phyloP scores from a whole-genome alignment of 2,888 invertebrate species.

The Athalia rosae region DNA sequence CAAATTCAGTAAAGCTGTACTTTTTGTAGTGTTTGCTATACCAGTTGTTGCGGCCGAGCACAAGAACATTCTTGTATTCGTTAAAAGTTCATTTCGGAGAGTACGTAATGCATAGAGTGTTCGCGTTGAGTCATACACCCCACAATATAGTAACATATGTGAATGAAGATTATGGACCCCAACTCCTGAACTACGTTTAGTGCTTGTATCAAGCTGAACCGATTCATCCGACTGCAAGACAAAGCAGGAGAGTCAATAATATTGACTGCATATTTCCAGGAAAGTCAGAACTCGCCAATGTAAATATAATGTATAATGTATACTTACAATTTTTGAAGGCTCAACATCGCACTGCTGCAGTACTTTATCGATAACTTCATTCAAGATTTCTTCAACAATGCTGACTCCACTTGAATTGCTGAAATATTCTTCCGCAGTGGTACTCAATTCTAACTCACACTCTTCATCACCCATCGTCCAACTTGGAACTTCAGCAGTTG shows the following conservation, averaged over 20 bases:
- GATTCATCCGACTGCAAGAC: conserved; percentile 62
- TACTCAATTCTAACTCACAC: conserved; percentile 76
- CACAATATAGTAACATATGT: conserved; percentile 88
- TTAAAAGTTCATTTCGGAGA: conserved; percentile 82
- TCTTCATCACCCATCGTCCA: conserved; percentile 76
- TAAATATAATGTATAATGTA: too few species aligned
- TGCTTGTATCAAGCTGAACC: conserved; percentile 61
- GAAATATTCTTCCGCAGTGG: conserved; percentile 82
- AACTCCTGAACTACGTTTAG: conserved; percentile 64
- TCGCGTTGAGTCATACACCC: conserved; percentile 85
- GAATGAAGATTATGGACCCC: conserved; percentile 86
- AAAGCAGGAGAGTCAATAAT: conserved; percentile 10
- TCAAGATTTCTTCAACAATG: conserved; percentile 77
- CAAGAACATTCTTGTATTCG: conserved; percentile 84
- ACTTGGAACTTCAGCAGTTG: conserved; percentile 73
- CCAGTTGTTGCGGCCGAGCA: conserved; percentile 86
- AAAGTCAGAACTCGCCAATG: not conserved
- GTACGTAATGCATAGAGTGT: conserved; percentile 85
- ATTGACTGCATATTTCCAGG: not conserved
- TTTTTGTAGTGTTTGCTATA: conserved; percentile 76
- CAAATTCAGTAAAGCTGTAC: conserved; percentile 77
- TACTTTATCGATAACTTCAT: conserved; percentile 77
- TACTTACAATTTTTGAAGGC: conserved; percentile 61
- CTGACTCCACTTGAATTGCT: conserved; percentile 73
- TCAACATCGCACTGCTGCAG: conserved; percentile 66